Percentiles rank a stretch among this genome's conserved stretches.
phyloP scores from a whole-genome alignment of 1,140 invertebrate species.

The Euschistus heros region DNA sequence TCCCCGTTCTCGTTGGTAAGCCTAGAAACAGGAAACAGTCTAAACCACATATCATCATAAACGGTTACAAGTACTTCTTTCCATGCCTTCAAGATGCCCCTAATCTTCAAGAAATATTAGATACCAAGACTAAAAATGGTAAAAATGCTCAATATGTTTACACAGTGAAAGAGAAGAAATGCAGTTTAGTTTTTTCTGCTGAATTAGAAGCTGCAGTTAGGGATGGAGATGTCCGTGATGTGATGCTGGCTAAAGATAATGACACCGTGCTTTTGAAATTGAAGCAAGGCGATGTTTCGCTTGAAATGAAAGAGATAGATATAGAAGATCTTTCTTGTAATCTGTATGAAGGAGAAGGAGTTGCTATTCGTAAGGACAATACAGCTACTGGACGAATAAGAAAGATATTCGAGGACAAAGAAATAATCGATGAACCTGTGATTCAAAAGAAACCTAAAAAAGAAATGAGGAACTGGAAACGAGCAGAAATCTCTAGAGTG shows the following conservation, averaged over 20 bases:
- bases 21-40: constrained; percentile 38
- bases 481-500: constrained; percentile 42
- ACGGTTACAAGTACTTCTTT: constrained; percentile 62
- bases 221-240: constrained; percentile 62
- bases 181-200: constrained; percentile 62
- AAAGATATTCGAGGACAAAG: constrained; percentile 65
- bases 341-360: constrained; percentile 50
- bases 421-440: constrained; percentile 43
- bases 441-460: constrained; percentile 35
- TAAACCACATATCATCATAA: constrained; percentile 45
- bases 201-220: constrained; percentile 61
- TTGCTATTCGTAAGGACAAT: constrained; percentile 40
- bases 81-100: constrained; percentile 53
- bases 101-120: constrained; percentile 49
- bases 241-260: constrained; percentile 60
- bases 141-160: constrained; percentile 57
- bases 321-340: constrained; percentile 39
- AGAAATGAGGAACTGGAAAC: constrained; percentile 32
- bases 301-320: constrained; percentile 53
- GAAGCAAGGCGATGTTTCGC: constrained; percentile 56
- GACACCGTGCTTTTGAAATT: constrained; percentile 61
- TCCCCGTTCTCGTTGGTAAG: constrained; percentile 53
- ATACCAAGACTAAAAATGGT: constrained; percentile 42
- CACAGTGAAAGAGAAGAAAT: constrained; percentile 57
- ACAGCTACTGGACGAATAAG: constrained; percentile 46